phyloP scores from a whole-genome alignment of 2,888 invertebrate species.

The Apodemia zela region DNA sequence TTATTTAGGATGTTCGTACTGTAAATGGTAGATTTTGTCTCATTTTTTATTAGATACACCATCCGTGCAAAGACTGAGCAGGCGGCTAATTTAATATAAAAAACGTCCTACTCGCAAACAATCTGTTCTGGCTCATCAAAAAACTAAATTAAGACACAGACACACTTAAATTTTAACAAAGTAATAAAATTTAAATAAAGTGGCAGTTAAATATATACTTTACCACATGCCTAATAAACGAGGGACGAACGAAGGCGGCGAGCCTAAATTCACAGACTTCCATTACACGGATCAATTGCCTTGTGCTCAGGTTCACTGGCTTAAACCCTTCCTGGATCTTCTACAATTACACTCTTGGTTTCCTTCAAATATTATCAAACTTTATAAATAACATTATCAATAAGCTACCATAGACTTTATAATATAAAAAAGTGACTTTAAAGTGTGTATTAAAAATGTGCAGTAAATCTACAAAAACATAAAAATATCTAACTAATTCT shows the following conservation, averaged over 20 bases:
- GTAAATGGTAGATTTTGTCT: no score
- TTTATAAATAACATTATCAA: conserved; percentile 34
- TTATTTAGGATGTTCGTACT: no score
- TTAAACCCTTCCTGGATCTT: conserved; percentile 57
- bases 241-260: conserved; percentile 36
- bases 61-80: no score
- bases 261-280: conserved; percentile 56
- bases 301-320: conserved; percentile 56
- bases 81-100: no score
- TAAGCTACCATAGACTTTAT: conserved; percentile 22
- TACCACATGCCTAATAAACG: conserved; percentile 44
- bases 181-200: neutral
- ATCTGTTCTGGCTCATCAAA: neutral
- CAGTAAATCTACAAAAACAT: conserved; percentile 17
- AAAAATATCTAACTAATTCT: neutral
- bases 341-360: conserved; percentile 52
- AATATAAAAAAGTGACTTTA: conserved; percentile 21
- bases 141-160: neutral
- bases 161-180: neutral
- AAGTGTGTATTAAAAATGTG: neutral
- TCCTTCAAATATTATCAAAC: conserved; percentile 45
- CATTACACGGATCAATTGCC: conserved; percentile 71
- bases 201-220: conserved; percentile 30
- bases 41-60: no score
- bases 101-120: neutral